Evolutionary conservation across 2,888 invertebrate genomes (phyloP).

Genomic region (Hylaea fasciaria): DNA sequence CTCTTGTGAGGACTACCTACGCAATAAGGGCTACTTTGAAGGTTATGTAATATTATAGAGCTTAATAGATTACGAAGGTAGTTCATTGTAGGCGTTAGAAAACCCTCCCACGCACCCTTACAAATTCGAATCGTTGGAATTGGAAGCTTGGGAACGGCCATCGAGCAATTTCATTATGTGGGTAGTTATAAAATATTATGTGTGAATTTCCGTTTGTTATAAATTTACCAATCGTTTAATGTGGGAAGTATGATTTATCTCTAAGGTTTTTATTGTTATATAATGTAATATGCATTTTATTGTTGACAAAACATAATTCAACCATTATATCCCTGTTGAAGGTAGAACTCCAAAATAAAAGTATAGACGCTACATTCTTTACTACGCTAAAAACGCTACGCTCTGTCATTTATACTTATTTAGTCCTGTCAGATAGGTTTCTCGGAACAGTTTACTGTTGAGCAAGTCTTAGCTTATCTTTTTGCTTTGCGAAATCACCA

Average conservation of each 20-base stretch:
- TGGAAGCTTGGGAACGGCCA: conserved; percentile 25
- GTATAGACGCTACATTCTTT: too few relatives aligned
- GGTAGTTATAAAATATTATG: conserved; percentile 19
- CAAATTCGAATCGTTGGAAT: conserved; percentile 22
- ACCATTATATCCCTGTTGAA: background rate
- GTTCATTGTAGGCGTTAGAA: conserved; percentile 28
- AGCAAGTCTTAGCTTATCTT: too few relatives aligned
- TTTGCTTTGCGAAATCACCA: background rate
- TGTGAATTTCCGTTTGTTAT: conserved; percentile 27
- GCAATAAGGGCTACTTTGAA: too few relatives aligned
- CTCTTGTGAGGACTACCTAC: background rate
- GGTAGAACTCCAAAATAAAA: too few relatives aligned
- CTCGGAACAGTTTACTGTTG: too few relatives aligned
- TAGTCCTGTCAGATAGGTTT: too few relatives aligned
- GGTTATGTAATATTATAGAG: too few relatives aligned
- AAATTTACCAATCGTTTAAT: conserved; percentile 20
- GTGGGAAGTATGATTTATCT: conserved; percentile 16
- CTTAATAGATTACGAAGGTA: background rate
- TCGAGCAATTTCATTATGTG: conserved; percentile 25
- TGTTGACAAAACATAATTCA: conserved; percentile 1
- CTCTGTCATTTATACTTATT: too few relatives aligned
- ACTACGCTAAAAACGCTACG: too few relatives aligned
- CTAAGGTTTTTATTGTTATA: too few relatives aligned
- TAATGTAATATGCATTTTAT: too few relatives aligned
- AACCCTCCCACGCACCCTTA: conserved; percentile 35